Conservation (phyloP, 53 echinoderm and acorn worm genomes). For the Luidia sarsii region DNA sequence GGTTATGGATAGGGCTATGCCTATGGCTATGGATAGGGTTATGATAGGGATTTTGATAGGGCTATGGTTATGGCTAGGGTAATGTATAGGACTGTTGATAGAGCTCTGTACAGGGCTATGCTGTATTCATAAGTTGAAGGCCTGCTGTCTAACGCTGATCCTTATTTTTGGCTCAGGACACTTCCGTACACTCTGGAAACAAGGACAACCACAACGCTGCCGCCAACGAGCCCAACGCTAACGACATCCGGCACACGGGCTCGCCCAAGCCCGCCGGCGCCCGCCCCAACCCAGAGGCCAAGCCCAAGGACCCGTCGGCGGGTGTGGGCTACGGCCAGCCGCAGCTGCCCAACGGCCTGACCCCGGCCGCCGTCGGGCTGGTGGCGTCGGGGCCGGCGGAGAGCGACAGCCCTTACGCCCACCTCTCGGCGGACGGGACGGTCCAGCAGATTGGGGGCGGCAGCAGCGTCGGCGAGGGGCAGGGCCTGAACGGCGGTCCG, state of each 20-base stretch:
- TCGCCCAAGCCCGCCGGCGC: slow-evolving; percentile 9
- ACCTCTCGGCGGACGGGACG: slow-evolving; percentile 84
- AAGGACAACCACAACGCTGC: slow-evolving; percentile 14
- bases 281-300: slow-evolving; percentile 34
- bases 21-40: too few relatives aligned
- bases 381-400: neutral
- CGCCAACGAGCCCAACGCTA: slow-evolving; percentile 44
- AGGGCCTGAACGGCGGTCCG: slow-evolving; percentile 10
- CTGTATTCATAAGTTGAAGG: too few relatives aligned
- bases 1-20: too few relatives aligned
- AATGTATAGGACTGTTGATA: too few relatives aligned
- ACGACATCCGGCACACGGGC: slow-evolving; percentile 11
- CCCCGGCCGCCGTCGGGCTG: neutral
- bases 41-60: too few relatives aligned
- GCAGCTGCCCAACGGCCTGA: slow-evolving; percentile 6
- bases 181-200: neutral
- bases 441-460: slow-evolving; percentile 56
- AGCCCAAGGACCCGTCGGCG: slow-evolving; percentile 54
- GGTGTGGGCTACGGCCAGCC: neutral
- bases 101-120: too few relatives aligned
- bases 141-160: too few relatives aligned
- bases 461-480: slow-evolving; percentile 9
- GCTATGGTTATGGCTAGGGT: too few relatives aligned
- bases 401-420: slow-evolving; percentile 75
- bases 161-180: too few relatives aligned